Evolutionary conservation across 1,140 invertebrate species (phyloP).

Genomic region (Helicorthomorpha holstii): DNA sequence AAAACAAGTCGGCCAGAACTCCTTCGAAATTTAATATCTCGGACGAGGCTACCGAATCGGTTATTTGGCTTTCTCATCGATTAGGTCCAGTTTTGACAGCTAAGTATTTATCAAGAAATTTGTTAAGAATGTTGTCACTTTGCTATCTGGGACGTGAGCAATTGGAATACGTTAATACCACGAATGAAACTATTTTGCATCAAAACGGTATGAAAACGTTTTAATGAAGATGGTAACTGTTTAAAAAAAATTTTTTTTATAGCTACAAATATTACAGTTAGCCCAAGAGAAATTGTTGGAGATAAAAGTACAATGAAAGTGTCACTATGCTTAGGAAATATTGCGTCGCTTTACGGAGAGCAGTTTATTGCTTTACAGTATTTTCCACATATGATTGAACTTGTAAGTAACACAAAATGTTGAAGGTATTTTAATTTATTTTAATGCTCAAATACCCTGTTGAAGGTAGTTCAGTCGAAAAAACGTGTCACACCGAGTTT

Average conservation of each 20-base stretch:
- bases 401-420: conserved; percentile 26
- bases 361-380: conserved; percentile 88
- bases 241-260: background rate
- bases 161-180: conserved; percentile 24
- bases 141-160: conserved; percentile 81
- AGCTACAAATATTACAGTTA: background rate
- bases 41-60: conserved; percentile 75
- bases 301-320: conserved; percentile 68
- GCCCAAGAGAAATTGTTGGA: conserved; percentile 31
- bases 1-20: no score
- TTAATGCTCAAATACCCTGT: conserved; percentile 4
- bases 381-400: conserved; percentile 73
- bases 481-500: conserved; percentile 48
- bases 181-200: background rate
- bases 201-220: background rate
- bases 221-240: background rate
- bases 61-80: conserved; percentile 80
- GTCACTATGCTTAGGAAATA: conserved; percentile 67
- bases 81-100: conserved; percentile 89
- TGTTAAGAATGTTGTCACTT: conserved; percentile 79
- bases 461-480: conserved; percentile 19
- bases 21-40: conserved; percentile 49
- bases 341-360: conserved; percentile 78
- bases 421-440: background rate
- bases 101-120: conserved; percentile 70